Base-by-base conservation (phyloP, 1,140 invertebrate species). In the Drosophila eugracilis region DNA sequence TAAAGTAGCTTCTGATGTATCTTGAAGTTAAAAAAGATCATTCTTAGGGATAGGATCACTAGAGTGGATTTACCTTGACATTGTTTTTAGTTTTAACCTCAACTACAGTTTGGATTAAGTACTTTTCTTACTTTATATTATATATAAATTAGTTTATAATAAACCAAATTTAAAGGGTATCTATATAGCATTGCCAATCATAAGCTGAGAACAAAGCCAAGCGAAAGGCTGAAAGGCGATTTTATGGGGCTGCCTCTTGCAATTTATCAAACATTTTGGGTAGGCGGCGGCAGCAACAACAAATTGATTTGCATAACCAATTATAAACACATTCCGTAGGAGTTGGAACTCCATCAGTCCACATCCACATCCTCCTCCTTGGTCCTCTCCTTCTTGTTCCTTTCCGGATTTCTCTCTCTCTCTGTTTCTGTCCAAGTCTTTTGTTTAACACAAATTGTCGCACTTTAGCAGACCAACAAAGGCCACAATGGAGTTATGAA, bases 251-350 rank as follows among this genome's bases (percentile, higher is more conserved):
- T 66, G 72, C 45, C 1, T 58, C 49, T 57, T 65, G 78, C 69
- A 84, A 84, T 81, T 81, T 81, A 81, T 81, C 69, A 84, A 72
- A 57, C 69, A 67, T 67, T 67, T 67, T 28, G 62, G 59, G 59
- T 28, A 65, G 60, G 58, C 75, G 49, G 54, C 21, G 45, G 59
- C 28, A 32, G 41, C 42, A 22, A 49, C 58, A 57, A 78, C 63
- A 84, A 84, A 81, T 89, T 89, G 85, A 89, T 89, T 89, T 89
- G 84, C 85, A 89, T 89, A 89, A 85, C 84, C 84, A 89, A 89
- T 80, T 89, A 89, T 89, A 89, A 89, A 85, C 78, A 85, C 76
- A 89, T 89, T 85, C 81, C 45, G 55, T 60, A 55, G 66, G 69
- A 73, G 70, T 17, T 62, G 53, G 15, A 32, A 28, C 6, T 3